phyloP scores from a whole-genome alignment of 1,140 invertebrate genomes.

The Rhopalosiphum maidis region DNA sequence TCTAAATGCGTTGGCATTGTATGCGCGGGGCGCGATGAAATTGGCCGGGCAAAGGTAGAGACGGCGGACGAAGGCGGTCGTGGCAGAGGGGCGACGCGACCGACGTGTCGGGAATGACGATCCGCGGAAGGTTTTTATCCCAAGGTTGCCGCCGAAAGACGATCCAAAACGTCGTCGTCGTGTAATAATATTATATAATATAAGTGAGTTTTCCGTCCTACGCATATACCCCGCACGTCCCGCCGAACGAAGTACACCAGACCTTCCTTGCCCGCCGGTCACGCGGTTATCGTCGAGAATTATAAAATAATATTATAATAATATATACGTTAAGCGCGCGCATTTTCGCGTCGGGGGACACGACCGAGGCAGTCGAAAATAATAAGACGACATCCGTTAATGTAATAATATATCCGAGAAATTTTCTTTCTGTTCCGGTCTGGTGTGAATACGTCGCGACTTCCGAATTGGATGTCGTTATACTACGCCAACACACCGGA shows the following conservation, averaged over 20 bases:
- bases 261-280: background rate
- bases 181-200: background rate
- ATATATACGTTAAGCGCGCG: background rate
- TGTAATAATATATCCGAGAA: background rate
- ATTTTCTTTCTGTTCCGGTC: background rate
- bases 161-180: constrained; percentile 1
- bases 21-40: background rate
- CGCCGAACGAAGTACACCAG: background rate
- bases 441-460: background rate
- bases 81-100: background rate
- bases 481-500: background rate
- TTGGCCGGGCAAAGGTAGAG: background rate
- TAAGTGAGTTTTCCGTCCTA: constrained; percentile 6
- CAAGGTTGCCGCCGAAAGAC: constrained; percentile 2
- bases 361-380: background rate
- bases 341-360: background rate
- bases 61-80: background rate
- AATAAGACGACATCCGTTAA: background rate
- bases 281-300: background rate
- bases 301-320: background rate
- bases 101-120: constrained; percentile 11
- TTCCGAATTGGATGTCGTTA: background rate
- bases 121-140: background rate
- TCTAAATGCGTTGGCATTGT: background rate
- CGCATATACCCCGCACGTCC: background rate